Base-by-base conservation (phyloP, 1,140 invertebrate species). In the Caenorhabditis brenneri region DNA sequence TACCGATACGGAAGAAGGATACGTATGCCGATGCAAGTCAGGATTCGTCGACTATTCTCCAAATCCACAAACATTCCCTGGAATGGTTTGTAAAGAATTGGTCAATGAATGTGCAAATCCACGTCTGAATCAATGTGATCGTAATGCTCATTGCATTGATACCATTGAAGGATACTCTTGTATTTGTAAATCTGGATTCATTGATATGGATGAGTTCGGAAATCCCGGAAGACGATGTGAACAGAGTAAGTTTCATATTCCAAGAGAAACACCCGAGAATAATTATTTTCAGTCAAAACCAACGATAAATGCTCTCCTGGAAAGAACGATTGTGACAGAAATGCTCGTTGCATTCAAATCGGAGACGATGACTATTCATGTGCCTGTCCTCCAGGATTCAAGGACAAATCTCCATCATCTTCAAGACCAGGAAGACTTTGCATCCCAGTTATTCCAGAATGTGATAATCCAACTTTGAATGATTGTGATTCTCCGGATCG, bases 11-110 rank as follows among this genome's bases (percentile, higher is more conserved):
- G 85, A 87, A 15, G 90, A 91, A 48, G 69, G 85, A 6, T 92
- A 87, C 81, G 87, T 89, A 4, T 92, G 92, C 86, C 78, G 88
- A 24, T 92, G 92, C 86, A 90, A 91, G 53, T 84, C 87, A 58
- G 92, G 91, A 22, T 92, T 80, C 86, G 87, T 90, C 39, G 89
- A 90, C 80, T 90, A 88, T 58, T 91, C 89, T 6, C 87, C 89
- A 22, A 91, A 90, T 82, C 89, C 89, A 4, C 87, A 87, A 15
- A 85, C 46, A 22, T 84, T 81, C 39, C 83, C 88, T 10, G 89
- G 89, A 36, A 60, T 91, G 58, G 84, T 90, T 2, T 90, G 89
- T 83, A 87, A 87, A 31, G 79, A 88, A 36, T 51, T 88, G 27
- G 85, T 91, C 27, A 88, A 90, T 65, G 89, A 90, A 79, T 90